These are phyloP conservation scores for Oopsacas minuta DNA, from an alignment of 37 sponge, comb jelly and placozoan species.

Conservation along the genomic window DNA sequence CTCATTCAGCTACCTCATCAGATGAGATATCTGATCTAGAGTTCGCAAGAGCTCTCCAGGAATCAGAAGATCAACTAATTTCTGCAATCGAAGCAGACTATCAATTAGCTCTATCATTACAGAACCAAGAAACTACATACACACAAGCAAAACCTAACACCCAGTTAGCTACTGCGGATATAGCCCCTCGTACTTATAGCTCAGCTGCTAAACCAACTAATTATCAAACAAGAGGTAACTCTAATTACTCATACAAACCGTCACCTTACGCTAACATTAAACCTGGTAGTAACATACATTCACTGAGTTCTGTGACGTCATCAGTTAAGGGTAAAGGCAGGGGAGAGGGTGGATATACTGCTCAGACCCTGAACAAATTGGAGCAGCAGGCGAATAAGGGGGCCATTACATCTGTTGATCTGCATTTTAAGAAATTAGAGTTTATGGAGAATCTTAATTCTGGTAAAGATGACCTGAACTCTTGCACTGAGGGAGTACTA, in stretches of 20 bases:
- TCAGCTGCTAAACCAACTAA: not conserved
- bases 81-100: not conserved
- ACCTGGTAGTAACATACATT: not conserved
- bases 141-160: not conserved
- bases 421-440: not conserved
- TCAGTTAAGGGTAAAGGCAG: not conserved
- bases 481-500: not conserved
- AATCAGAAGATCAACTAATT: not conserved
- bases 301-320: not conserved
- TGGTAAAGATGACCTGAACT: not conserved
- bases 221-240: not conserved
- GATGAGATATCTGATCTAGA: not conserved
- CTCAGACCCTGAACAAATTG: not conserved
- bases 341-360: not conserved
- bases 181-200: not conserved
- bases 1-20: not conserved
- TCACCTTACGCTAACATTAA: not conserved
- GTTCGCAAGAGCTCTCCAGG: not conserved
- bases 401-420: not conserved
- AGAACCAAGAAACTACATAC: not conserved
- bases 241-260: not conserved
- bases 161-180: not conserved
- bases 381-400: not conserved
- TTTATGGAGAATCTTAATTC: not conserved
- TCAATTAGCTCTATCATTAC: not conserved